Evolutionary conservation across 2,888 invertebrate species (phyloP).

Genomic region (Masnerella sp.): DNA sequence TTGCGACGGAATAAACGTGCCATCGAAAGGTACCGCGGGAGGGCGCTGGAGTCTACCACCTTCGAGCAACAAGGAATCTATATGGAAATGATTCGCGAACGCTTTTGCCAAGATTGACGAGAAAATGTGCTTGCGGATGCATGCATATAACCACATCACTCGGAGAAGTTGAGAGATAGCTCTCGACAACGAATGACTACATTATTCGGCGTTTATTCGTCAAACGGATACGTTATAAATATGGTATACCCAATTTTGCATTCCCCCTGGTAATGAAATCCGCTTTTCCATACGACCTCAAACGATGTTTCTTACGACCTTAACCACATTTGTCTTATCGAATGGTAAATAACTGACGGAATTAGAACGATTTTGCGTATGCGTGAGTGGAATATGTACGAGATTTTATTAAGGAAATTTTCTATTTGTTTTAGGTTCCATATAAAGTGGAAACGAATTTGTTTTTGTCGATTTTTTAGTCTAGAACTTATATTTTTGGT

Average conservation of each 20-base stretch:
- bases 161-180: slow-evolving; percentile 41
- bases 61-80: slow-evolving; percentile 65
- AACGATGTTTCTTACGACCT: slow-evolving; percentile 1
- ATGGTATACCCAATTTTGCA: slow-evolving; percentile 25
- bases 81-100: slow-evolving; percentile 70
- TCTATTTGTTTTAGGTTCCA: no score
- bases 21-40: slow-evolving; percentile 5
- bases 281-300: neutral
- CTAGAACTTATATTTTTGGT: no score
- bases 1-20: slow-evolving; percentile 45
- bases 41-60: slow-evolving; percentile 17
- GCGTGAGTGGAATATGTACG: no score
- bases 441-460: no score
- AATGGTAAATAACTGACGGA: slow-evolving; percentile 5
- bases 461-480: no score
- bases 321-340: neutral
- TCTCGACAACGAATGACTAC: slow-evolving; percentile 45
- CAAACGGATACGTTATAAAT: slow-evolving; percentile 43
- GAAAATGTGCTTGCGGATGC: slow-evolving; percentile 50
- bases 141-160: slow-evolving; percentile 51
- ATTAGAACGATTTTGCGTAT: no score
- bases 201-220: slow-evolving; percentile 48
- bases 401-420: no score
- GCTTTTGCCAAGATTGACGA: slow-evolving; percentile 56
- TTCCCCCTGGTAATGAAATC: slow-evolving; percentile 17